Percentiles rank a stretch among this genome's conserved stretches.
Conservation (phyloP, 2,113 vertebrate species). For the Prunella himalayana region DNA sequence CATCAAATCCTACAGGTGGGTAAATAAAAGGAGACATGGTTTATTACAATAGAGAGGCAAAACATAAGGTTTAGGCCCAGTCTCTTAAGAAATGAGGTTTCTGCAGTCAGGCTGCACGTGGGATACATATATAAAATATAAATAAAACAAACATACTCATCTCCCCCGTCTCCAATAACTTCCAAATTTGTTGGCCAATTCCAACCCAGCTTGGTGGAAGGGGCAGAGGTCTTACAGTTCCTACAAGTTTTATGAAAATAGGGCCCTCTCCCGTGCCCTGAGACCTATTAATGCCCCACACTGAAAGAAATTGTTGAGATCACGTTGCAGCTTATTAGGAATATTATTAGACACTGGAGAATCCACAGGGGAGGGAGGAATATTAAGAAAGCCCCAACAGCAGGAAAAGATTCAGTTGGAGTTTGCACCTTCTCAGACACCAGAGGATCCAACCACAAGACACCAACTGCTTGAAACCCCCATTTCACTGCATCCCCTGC, state of each 20-base stretch:
- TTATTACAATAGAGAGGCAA: slow-evolving; percentile 51
- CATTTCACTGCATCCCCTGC: background rate
- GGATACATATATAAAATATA: slow-evolving; percentile 57
- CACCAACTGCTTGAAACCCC: background rate
- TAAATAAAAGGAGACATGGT: slow-evolving; percentile 51
- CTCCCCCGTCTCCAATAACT: slow-evolving; percentile 49
- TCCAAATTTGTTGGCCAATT: slow-evolving; percentile 27
- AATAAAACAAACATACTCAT: slow-evolving; percentile 60
- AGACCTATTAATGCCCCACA: slow-evolving; percentile 65
- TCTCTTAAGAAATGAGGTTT: slow-evolving; percentile 45
- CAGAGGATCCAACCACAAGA: slow-evolving; percentile 42
- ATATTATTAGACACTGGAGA: slow-evolving; percentile 59
- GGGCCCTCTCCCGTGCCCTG: slow-evolving; percentile 27
- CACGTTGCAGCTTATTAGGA: slow-evolving; percentile 52
- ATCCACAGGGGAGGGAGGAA: slow-evolving; percentile 43
- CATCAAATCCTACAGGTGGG: slow-evolving; percentile 55
- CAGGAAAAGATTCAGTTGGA: slow-evolving; percentile 49
- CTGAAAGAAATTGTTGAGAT: slow-evolving; percentile 58
- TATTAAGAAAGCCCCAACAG: background rate
- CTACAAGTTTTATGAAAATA: slow-evolving; percentile 60
- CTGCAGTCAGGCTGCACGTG: slow-evolving; percentile 24
- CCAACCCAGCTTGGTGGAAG: background rate
- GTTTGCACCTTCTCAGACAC: slow-evolving; percentile 45
- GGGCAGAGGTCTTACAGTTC: slow-evolving; percentile 51
- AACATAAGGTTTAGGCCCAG: slow-evolving; percentile 10